phyloP scores from a whole-genome alignment of 37 sponge, comb jelly and placozoan species.

The Beroe ovata region DNA sequence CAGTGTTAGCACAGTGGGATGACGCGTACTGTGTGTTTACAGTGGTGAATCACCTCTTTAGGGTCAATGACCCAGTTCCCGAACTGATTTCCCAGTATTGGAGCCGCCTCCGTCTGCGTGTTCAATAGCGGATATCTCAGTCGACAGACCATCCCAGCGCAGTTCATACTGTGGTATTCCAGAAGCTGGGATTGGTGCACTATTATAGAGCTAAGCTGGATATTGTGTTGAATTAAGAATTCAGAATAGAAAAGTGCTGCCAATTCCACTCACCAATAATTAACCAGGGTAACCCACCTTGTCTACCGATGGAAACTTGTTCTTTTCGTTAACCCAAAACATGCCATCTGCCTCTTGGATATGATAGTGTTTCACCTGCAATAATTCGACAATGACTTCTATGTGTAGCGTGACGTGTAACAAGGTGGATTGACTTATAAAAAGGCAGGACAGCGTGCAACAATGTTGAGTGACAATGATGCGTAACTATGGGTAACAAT shows the following conservation, averaged over 20 bases:
- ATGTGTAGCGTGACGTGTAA: no score
- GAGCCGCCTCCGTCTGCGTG: background rate
- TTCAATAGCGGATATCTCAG: background rate
- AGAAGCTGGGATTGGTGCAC: constrained; percentile 39
- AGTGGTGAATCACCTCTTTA: constrained; percentile 50
- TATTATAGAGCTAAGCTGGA: background rate
- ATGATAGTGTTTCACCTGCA: constrained; percentile 65
- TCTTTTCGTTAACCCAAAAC: constrained; percentile 57
- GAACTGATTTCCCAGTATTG: constrained; percentile 50
- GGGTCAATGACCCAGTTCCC: constrained; percentile 44
- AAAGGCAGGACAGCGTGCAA: no score
- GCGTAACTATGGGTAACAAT: no score
- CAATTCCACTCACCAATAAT: no score
- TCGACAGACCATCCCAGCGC: constrained; percentile 53
- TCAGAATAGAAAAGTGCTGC: no score
- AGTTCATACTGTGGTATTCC: constrained; percentile 51
- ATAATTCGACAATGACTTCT: no score
- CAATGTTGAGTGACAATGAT: no score
- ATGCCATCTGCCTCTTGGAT: constrained; percentile 46
- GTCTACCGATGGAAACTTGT: constrained; percentile 38
- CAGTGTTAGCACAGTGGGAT: no score
- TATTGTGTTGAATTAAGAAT: background rate
- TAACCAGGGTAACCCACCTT: constrained; percentile 44
- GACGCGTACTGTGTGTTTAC: no score
- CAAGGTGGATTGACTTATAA: no score